A percentile compares a stretch with the other conserved stretches of the same genome.
Evolutionary conservation across 1,140 invertebrate genomes (phyloP).

Genomic region (Drosophila triauraria): DNA sequence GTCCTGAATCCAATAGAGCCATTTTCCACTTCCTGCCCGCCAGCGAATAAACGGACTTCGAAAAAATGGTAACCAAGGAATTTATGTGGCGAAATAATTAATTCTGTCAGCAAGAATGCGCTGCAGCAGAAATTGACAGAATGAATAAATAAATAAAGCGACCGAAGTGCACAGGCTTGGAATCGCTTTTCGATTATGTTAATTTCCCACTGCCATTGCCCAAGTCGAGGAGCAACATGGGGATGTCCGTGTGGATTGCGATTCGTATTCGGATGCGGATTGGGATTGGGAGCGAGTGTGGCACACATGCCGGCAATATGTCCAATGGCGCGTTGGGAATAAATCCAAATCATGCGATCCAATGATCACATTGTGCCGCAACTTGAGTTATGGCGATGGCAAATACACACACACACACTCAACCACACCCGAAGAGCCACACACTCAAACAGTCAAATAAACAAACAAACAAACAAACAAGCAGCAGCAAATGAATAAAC

Average conservation of each 20-base stretch:
- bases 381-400: conserved; percentile 75
- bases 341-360: conserved; percentile 83
- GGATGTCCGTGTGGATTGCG: conserved; percentile 40
- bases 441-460: neutral
- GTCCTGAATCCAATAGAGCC: conserved; percentile 28
- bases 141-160: conserved; percentile 60
- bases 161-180: conserved; percentile 46
- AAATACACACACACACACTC: conserved; percentile 30
- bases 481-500: conserved; percentile 43
- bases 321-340: conserved; percentile 79
- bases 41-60: conserved; percentile 16
- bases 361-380: conserved; percentile 80
- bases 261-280: conserved; percentile 15
- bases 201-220: conserved; percentile 59
- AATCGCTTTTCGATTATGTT: conserved; percentile 82
- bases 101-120: conserved; percentile 74
- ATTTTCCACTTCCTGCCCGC: conserved; percentile 33
- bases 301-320: conserved; percentile 81
- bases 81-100: conserved; percentile 83
- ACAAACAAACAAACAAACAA: conserved; percentile 24
- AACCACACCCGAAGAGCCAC: neutral
- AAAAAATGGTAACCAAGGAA: conserved; percentile 38
- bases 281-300: conserved; percentile 59
- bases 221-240: conserved; percentile 39
- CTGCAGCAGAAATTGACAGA: conserved; percentile 68